Conservation (phyloP, 1,140 invertebrate species). For the Sogatella furcifera region DNA sequence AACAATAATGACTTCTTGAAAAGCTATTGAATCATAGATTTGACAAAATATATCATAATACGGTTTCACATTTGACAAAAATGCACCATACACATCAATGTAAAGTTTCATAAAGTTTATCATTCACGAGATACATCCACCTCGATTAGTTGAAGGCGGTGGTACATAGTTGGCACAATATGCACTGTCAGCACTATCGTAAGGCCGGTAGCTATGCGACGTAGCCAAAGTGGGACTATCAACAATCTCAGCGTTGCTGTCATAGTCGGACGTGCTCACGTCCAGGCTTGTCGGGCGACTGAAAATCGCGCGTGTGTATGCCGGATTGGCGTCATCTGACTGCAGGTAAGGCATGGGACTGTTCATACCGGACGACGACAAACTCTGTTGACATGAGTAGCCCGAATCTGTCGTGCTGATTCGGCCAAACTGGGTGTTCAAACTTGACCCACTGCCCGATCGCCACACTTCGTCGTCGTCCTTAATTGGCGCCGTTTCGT, state of each 20-base stretch:
- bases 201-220: too few species aligned
- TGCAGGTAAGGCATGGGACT: background rate
- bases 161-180: too few species aligned
- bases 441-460: background rate
- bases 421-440: background rate
- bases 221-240: background rate
- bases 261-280: background rate
- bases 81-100: too few species aligned
- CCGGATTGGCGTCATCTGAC: background rate
- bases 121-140: too few species aligned
- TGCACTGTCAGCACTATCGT: too few species aligned
- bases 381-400: background rate
- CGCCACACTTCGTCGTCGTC: background rate
- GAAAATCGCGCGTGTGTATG: background rate
- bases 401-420: background rate
- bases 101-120: too few species aligned
- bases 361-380: background rate
- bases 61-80: too few species aligned
- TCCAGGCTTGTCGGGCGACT: background rate
- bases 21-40: too few species aligned
- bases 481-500: background rate
- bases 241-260: background rate
- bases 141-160: too few species aligned
- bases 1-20: too few species aligned
- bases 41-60: too few species aligned